phyloP scores from a whole-genome alignment of 2,113 vertebrate genomes.

The Malurus cyaneus region DNA sequence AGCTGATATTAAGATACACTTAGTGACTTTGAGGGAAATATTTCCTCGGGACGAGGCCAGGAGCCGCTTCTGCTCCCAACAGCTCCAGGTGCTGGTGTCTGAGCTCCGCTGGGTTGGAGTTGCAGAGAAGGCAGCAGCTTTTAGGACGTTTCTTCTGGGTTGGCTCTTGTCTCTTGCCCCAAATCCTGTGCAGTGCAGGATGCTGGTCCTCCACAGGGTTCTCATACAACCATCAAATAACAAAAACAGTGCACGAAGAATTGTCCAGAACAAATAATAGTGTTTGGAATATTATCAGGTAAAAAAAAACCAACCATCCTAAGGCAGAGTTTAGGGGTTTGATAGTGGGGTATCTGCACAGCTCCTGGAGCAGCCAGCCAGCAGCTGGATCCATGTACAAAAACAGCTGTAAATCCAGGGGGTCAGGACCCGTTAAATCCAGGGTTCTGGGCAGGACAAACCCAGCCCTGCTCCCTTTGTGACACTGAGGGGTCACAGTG shows the following conservation, averaged over 20 bases:
- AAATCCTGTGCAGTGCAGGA: background rate
- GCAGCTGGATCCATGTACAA: background rate
- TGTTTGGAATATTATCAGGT: background rate
- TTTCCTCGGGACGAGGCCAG: background rate
- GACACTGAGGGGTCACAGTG: background rate
- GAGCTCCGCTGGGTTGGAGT: background rate
- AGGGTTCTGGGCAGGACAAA: background rate
- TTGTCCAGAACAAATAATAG: background rate
- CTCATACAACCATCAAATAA: background rate
- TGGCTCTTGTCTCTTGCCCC: background rate
- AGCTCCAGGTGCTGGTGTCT: background rate
- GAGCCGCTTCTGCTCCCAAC: background rate
- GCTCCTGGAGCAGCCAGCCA: background rate
- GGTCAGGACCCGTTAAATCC: background rate
- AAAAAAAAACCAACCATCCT: background rate
- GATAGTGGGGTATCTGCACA: background rate
- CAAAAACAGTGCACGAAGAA: background rate
- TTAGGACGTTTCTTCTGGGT: background rate
- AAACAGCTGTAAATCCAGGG: background rate
- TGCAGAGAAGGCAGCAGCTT: background rate
- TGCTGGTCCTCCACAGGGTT: background rate
- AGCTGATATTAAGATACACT: background rate
- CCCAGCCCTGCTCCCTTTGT: background rate
- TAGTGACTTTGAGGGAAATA: background rate
- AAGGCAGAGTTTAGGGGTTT: background rate